phyloP scores from a whole-genome alignment of 2,888 invertebrate species.

The Hofmannophila pseudospretella region DNA sequence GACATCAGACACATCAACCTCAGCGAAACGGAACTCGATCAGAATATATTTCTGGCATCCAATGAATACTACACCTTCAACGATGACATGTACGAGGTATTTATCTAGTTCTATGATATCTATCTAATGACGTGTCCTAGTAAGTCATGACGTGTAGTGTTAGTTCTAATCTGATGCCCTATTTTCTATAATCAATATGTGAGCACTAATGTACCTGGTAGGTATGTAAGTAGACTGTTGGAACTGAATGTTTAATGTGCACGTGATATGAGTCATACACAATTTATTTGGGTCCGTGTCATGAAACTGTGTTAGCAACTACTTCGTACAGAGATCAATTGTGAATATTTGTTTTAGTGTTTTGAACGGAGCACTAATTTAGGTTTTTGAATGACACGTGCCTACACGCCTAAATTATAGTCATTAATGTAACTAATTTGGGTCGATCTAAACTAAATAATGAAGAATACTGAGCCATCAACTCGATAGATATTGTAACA shows the following conservation, averaged over 20 bases:
- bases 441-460: too few species aligned
- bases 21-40: slow-evolving; percentile 55
- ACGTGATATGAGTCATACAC: not conserved
- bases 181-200: not conserved
- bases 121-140: not conserved
- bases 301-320: not conserved
- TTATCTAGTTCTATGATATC: not conserved
- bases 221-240: not conserved
- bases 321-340: too few species aligned
- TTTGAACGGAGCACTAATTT: not conserved
- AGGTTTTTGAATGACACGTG: not conserved
- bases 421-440: too few species aligned
- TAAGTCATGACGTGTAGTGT: not conserved
- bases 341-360: not conserved
- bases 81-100: slow-evolving; percentile 75
- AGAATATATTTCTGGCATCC: slow-evolving; percentile 58
- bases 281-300: not conserved
- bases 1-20: slow-evolving; percentile 34
- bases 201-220: not conserved
- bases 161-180: slow-evolving; percentile 5
- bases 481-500: too few species aligned
- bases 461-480: too few species aligned
- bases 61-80: slow-evolving; percentile 72
- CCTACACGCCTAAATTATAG: too few species aligned
- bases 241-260: too few species aligned